These are phyloP conservation scores for Calonectris borealis DNA, from an alignment of 2,113 vertebrate genomes.

Conservation along the genomic window DNA sequence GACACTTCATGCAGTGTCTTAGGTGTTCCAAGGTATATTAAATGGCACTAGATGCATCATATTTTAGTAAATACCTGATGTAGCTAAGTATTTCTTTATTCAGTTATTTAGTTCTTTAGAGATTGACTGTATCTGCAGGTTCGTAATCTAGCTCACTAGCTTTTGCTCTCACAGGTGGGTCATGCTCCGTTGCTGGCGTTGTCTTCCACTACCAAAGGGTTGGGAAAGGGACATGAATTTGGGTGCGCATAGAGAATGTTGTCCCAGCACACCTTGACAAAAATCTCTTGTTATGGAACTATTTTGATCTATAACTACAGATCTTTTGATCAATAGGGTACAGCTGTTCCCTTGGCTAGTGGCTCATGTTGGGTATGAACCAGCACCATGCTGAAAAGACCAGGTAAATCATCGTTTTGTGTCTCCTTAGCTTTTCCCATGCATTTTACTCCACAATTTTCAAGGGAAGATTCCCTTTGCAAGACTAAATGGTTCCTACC, in stretches of 20 bases:
- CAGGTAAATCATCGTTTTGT: background rate
- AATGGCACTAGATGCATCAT: background rate
- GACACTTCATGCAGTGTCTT: background rate
- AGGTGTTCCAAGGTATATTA: background rate
- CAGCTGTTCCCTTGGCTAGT: background rate
- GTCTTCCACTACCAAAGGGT: background rate
- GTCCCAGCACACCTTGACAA: background rate
- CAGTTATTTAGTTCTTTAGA: background rate
- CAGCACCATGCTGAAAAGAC: background rate
- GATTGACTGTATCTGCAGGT: background rate
- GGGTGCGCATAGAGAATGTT: background rate
- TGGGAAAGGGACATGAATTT: background rate
- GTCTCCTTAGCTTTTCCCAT: background rate
- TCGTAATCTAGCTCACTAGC: background rate
- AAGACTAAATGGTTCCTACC: background rate
- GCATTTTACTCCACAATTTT: background rate
- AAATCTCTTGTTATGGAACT: background rate
- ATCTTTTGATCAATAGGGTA: background rate
- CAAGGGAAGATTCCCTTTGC: background rate
- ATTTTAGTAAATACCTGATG: background rate
- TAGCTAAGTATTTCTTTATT: background rate
- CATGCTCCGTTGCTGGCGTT: accelerated
- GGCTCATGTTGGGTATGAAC: background rate
- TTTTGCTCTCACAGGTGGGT: background rate
- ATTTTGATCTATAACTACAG: background rate